Evolutionary conservation across 2,113 vertebrate species (phyloP), one percentile per base, ranked within the genome.

Genomic region (Bos indicus): DNA sequence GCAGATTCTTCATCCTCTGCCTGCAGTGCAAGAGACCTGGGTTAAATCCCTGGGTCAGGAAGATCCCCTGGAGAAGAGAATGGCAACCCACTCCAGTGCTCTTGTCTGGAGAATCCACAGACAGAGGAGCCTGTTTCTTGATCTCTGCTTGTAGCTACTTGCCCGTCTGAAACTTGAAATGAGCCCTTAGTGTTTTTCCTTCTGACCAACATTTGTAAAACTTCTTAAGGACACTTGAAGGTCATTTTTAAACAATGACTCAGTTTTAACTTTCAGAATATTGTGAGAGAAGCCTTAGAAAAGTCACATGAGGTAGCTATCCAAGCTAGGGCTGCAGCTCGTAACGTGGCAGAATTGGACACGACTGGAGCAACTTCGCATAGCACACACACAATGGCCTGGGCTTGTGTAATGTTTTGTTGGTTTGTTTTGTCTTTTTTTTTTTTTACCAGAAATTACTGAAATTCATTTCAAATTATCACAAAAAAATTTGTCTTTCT

Each of bases 321-420:
- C n/a, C 36, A 28, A 71, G 67, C 67, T 11, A 1, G 36, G 36
- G 71, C 36, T 14, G 25, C 36, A 43, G 36, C 5, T 43, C 5
- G 7, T 25, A 2, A 13, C 3, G 5, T 2, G 21, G 36, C 36
- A 14, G 36, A 43, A 4, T 0, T 7, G 23, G 12, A 13, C 40
- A 26, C 1, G 2, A 43, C 21, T 7, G 23, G 43, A 77, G 36
- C 36, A 7, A 3, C 71, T 14, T 14, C 4, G 23, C 36, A 74
- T 0, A 7, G 21, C 67, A 25, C 36, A 14, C 71, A 13, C 5
- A 9, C 10, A 83, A 17, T 2, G 0, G 1, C 1, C 80, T 88
- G 30, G 52, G 52, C 17, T 21, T 19, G 78, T 40, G 21, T 0
- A 40, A 25, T 0, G 0, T 13, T 23, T 14, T 57, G 1, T 74